Conservation (phyloP, 2,888 invertebrate genomes). For the Macropis europaea region DNA sequence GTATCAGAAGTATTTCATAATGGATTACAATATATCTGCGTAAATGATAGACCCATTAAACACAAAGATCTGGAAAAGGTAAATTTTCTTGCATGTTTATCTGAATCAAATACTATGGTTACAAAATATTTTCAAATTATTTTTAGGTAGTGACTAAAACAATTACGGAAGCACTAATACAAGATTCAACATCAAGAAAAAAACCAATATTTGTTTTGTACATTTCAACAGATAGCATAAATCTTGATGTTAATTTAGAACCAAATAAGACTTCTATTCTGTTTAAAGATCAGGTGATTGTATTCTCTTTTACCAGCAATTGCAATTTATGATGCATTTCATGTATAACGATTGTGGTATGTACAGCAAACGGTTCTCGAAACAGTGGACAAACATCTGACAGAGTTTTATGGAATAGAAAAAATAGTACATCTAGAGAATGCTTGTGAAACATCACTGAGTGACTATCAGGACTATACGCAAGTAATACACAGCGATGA, state of each 20-base stretch:
- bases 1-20: conserved; percentile 57
- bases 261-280: conserved; percentile 83
- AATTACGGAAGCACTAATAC: conserved; percentile 75
- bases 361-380: conserved; percentile 64
- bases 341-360: conserved; percentile 4
- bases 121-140: not conserved
- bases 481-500: not conserved
- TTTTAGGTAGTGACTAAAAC: conserved; percentile 79
- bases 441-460: conserved; percentile 30
- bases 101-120: not conserved
- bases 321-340: conserved; percentile 2
- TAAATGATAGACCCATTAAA: conserved; percentile 82
- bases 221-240: conserved; percentile 78
- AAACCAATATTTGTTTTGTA: conserved; percentile 80
- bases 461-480: conserved; percentile 35
- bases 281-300: conserved; percentile 80
- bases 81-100: conserved; percentile 21
- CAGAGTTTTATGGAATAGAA: conserved; percentile 69
- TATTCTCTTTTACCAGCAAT: not conserved
- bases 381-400: conserved; percentile 64
- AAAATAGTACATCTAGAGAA: conserved; percentile 27
- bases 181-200: conserved; percentile 73
- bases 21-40: conserved; percentile 76
- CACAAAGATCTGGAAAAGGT: conserved; percentile 82
- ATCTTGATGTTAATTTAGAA: conserved; percentile 83